These are phyloP conservation scores for Caenorhabditis inopinata DNA, from an alignment of 1,140 invertebrate species.

Conservation along the genomic window DNA sequence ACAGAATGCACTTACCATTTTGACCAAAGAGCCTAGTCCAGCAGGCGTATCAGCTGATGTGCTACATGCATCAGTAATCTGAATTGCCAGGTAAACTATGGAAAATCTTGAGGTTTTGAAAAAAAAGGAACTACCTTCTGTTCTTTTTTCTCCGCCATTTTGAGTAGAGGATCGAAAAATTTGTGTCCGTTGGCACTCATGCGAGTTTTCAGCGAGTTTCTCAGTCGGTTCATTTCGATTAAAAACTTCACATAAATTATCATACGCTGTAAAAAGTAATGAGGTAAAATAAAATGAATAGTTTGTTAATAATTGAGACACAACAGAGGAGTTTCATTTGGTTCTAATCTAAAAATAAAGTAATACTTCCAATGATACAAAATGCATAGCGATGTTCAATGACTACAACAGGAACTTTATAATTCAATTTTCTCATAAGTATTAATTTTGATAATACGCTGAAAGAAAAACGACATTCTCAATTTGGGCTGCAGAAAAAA, in stretches of 20 bases:
- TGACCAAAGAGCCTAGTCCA: background rate
- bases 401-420: background rate
- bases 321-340: too few relatives aligned
- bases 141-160: slow-evolving; percentile 43
- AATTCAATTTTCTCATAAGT: too few relatives aligned
- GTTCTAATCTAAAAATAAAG: background rate
- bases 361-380: slow-evolving; percentile 16
- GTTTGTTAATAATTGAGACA: background rate
- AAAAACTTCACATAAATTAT: slow-evolving; percentile 43
- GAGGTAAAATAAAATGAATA: background rate
- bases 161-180: slow-evolving; percentile 37
- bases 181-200: slow-evolving; percentile 40
- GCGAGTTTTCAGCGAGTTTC: slow-evolving; percentile 28
- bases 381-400: background rate
- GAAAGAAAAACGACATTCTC: too few relatives aligned
- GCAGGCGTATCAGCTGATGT: slow-evolving; percentile 44
- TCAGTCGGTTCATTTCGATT: slow-evolving; percentile 35
- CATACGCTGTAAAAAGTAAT: slow-evolving; percentile 38
- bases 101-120: too few relatives aligned
- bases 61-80: slow-evolving; percentile 37
- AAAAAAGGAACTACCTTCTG: slow-evolving; percentile 25
- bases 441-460: too few relatives aligned
- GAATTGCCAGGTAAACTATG: background rate
- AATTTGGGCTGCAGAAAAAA: too few relatives aligned
- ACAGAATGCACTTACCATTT: background rate